Conservation (phyloP, 2,113 vertebrate species). For the Engystomops pustulosus region DNA sequence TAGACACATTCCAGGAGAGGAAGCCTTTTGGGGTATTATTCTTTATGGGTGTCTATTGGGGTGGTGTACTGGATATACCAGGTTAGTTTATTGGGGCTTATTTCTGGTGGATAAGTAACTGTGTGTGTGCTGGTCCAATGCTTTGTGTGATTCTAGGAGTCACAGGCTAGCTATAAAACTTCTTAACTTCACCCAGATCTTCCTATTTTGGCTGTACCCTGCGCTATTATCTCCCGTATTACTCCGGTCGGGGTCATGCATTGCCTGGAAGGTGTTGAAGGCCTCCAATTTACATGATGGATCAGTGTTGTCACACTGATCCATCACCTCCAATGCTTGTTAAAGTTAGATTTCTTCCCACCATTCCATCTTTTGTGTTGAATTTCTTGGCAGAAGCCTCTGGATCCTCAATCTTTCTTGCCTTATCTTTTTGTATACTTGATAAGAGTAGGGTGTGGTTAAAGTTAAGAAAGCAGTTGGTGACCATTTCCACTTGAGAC, state of each 20-base stretch:
- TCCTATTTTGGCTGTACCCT: background rate
- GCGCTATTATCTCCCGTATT: background rate
- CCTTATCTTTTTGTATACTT: background rate
- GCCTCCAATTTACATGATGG: background rate
- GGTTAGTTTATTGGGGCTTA: too few species aligned
- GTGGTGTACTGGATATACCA: too few species aligned
- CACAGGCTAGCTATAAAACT: too few species aligned
- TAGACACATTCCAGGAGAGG: too few species aligned
- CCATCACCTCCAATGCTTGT: background rate
- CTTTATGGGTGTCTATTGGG: too few species aligned
- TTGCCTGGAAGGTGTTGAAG: constrained; percentile 7
- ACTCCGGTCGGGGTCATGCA: background rate
- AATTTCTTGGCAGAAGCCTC: background rate
- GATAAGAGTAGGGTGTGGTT: constrained; percentile 26
- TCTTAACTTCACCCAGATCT: too few species aligned
- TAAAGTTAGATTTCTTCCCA: constrained; percentile 2
- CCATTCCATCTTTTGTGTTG: constrained; percentile 6
- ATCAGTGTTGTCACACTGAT: constrained; percentile 16
- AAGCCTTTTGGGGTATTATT: too few species aligned
- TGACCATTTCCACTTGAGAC: constrained; percentile 29
- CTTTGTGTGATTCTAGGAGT: too few species aligned
- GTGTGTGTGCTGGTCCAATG: too few species aligned
- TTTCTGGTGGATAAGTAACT: too few species aligned
- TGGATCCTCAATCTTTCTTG: constrained; percentile 4
- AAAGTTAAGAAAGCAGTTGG: constrained; percentile 9